These are phyloP conservation scores for Apeira syringaria DNA, from an alignment of 2,888 invertebrate genomes.

Conservation along the genomic window DNA sequence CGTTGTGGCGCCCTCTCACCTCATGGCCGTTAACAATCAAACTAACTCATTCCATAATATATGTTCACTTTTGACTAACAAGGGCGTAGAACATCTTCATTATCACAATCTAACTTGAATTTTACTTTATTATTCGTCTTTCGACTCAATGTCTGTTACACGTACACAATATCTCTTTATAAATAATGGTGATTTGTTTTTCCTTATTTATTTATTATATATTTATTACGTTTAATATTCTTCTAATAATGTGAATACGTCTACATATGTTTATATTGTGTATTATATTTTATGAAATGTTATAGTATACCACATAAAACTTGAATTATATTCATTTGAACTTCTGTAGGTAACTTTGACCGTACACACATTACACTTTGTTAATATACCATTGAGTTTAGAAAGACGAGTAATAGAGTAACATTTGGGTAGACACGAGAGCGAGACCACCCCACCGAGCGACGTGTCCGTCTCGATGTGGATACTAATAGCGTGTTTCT, in stretches of 20 bases:
- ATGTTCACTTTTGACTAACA: conserved; percentile 61
- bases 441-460: conserved; percentile 35
- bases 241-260: too few species aligned
- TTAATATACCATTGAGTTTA: conserved; percentile 8
- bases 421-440: conserved; percentile 34
- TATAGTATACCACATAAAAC: neutral
- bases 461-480: conserved; percentile 43
- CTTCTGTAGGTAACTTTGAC: too few species aligned
- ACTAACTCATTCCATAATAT: conserved; percentile 61
- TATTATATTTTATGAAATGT: neutral
- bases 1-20: conserved; percentile 55
- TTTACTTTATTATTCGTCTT: conserved; percentile 70
- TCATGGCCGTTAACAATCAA: conserved; percentile 40
- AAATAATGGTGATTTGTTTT: conserved; percentile 7
- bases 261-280: too few species aligned
- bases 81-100: conserved; percentile 58
- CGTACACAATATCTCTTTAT: conserved; percentile 8
- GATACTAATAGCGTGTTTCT: conserved; percentile 82
- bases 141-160: conserved; percentile 41
- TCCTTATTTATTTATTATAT: neutral
- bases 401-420: conserved; percentile 62
- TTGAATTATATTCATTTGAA: too few species aligned
- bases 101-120: conserved; percentile 61
- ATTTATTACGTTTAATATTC: neutral
- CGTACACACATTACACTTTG: neutral